Base-by-base conservation (phyloP, 2,797 vertebrate species). In the Onychomys arenicola region DNA sequence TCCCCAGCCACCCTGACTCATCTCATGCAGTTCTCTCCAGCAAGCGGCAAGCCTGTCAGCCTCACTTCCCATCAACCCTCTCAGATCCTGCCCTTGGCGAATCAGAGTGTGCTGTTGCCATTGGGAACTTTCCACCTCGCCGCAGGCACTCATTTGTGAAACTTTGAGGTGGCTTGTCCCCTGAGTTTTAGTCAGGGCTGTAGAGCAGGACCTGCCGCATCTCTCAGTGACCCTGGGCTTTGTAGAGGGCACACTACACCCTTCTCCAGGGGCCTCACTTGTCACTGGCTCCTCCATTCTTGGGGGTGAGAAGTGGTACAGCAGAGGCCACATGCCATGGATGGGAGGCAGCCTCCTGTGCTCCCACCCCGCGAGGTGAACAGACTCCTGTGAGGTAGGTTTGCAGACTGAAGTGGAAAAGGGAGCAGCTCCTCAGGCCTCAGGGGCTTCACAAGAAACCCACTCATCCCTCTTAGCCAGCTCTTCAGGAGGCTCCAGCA, bases 1-100 rank as follows among this genome's bases (percentile, higher is more conserved):
- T n/a, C n/a, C n/a, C n/a, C n/a, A 67, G 96, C 95, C 61, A 0
- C 78, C 78, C 32, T 96, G 96, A 96, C 94, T 96, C 97, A 97
- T 88, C 93, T 92, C 59, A 97, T 63, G 16, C 43, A 23, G 92
- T 71, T 92, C 95, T 81, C 93, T 84, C 13, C 88, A 78, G 75
- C 88, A 69, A 86, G 97, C 43, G 12, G 75, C 88, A 69, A 86
- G 97, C 43, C 9, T 13, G 91, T 71, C 96, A 77, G 90, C 97
- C 73, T 55, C 19, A 1, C 83, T 76, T 63, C 89, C 23, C 29
- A 57, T 49, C 43, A 81, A 57, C 77, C 59, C 0, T 34, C 71
- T 90, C 93, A 77, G 92, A 73, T 17, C 75, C 37, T 49, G 94
- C 77, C 7, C 86, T 95, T 40, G 91, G 2, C 91, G 95, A 92